phyloP scores from a whole-genome alignment of 2,113 vertebrate genomes.

The Crotalus helleri region DNA sequence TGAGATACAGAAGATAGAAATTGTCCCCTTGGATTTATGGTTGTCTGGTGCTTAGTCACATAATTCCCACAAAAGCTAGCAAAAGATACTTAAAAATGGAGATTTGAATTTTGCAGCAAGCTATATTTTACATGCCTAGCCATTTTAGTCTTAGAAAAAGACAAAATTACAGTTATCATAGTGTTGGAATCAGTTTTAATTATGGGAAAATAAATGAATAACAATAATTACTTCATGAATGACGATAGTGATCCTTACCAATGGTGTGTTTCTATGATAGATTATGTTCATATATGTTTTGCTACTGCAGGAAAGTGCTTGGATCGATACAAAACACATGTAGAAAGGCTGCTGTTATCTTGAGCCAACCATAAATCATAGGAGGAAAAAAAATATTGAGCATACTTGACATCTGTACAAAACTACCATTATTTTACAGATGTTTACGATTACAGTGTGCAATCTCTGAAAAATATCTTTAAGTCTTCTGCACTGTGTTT shows the following conservation, averaged over 20 bases:
- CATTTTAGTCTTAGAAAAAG: conserved; percentile 21
- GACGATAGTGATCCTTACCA: background rate
- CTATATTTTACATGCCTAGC: conserved; percentile 7
- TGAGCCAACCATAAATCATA: background rate
- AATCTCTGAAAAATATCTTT: background rate
- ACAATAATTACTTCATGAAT: background rate
- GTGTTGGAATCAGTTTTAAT: conserved; percentile 2
- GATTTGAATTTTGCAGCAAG: conserved; percentile 4
- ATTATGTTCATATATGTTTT: background rate
- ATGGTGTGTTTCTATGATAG: background rate
- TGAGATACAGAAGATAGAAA: conserved; percentile 25
- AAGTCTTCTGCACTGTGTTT: background rate
- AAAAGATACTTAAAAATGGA: background rate
- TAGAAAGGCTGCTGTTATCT: background rate
- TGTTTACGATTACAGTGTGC: background rate
- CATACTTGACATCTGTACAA: conserved; percentile 9
- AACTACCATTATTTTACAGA: conserved; percentile 3
- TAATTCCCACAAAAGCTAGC: conserved; percentile 24
- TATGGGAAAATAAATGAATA: background rate
- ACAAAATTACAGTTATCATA: background rate
- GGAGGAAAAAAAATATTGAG: background rate
- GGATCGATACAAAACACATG: background rate
- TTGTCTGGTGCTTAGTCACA: background rate
- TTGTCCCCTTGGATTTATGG: conserved; percentile 9
- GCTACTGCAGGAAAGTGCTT: background rate